These are phyloP conservation scores for Colostygia pectinataria DNA, from an alignment of 2,888 invertebrate genomes.

Conservation along the genomic window DNA sequence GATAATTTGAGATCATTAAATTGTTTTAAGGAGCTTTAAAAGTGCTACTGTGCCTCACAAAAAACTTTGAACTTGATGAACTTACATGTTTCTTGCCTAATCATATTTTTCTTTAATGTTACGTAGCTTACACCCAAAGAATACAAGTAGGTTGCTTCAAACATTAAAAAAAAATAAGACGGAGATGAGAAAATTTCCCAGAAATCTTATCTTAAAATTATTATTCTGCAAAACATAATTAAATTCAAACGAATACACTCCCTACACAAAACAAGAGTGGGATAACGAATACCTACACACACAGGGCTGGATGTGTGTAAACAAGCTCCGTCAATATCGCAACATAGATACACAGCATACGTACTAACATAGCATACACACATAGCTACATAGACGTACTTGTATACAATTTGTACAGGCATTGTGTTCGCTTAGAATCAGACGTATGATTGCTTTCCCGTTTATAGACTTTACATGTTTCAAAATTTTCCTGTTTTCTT, in stretches of 20 bases:
- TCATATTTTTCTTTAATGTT: too few species aligned
- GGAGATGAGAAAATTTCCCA: slow-evolving; percentile 3
- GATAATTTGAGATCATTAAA: too few species aligned
- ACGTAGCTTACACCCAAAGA: too few species aligned
- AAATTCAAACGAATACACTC: slow-evolving; percentile 54
- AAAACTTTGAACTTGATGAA: too few species aligned
- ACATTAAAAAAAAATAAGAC: too few species aligned
- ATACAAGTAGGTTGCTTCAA: too few species aligned
- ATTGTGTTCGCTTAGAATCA: slow-evolving; percentile 64
- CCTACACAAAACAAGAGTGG: slow-evolving; percentile 55
- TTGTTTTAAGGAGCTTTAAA: too few species aligned
- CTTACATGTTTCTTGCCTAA: too few species aligned
- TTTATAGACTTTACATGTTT: slow-evolving; percentile 50
- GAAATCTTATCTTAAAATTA: slow-evolving; percentile 35
- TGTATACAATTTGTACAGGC: slow-evolving; percentile 52
- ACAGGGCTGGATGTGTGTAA: slow-evolving; percentile 49
- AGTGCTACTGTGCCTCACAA: too few species aligned
- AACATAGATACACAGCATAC: slow-evolving; percentile 38
- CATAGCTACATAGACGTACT: slow-evolving; percentile 41
- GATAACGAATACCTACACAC: slow-evolving; percentile 49
- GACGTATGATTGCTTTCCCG: slow-evolving; percentile 62
- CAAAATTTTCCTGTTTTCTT: slow-evolving; percentile 34
- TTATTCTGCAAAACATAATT: slow-evolving; percentile 40
- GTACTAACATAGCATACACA: too few species aligned
- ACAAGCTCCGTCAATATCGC: slow-evolving; percentile 64